Conservation (phyloP, 2,797 vertebrate genomes). For the Sebastes aleutianus region DNA sequence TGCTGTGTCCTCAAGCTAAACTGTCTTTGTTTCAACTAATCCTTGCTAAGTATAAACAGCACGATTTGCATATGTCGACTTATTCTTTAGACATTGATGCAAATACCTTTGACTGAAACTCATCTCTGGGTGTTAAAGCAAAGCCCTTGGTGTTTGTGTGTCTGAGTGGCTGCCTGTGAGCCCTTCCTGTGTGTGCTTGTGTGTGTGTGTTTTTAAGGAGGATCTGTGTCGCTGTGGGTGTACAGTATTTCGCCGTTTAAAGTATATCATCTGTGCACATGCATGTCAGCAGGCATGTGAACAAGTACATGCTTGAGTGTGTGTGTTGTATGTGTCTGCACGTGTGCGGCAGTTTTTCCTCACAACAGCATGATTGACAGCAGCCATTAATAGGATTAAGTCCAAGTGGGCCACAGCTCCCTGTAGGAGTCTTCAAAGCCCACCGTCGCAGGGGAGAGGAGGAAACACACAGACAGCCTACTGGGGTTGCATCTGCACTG, state of each 20-base stretch:
- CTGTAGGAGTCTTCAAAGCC: conserved; percentile 74
- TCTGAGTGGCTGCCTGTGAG: conserved; percentile 37
- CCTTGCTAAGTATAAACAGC: conserved; percentile 71
- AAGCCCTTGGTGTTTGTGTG: conserved; percentile 50
- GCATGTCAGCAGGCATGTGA: conserved; percentile 25
- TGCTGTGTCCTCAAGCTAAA: conserved; percentile 64
- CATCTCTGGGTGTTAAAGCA: conserved; percentile 54
- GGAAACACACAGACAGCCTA: conserved; percentile 51
- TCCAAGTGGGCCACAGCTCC: conserved; percentile 74
- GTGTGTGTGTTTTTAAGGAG: neutral
- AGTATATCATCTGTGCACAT: conserved; percentile 31
- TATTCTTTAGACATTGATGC: conserved; percentile 72
- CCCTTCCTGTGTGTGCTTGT: conserved; percentile 7
- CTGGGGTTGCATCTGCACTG: conserved; percentile 48
- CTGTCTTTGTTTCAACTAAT: conserved; percentile 76
- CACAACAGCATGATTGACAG: conserved; percentile 69
- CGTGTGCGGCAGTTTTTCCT: conserved; percentile 11
- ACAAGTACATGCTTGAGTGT: neutral
- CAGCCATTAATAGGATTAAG: conserved; percentile 79
- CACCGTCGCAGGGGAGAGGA: conserved; percentile 42
- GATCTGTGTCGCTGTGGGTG: conserved; percentile 15
- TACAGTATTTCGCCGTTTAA: conserved; percentile 13
- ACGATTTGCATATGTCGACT: conserved; percentile 71
- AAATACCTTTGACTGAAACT: conserved; percentile 76
- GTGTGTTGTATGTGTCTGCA: neutral